Evolutionary conservation across 2,797 vertebrate species (phyloP).

Genomic region (Thaleichthys pacificus): DNA sequence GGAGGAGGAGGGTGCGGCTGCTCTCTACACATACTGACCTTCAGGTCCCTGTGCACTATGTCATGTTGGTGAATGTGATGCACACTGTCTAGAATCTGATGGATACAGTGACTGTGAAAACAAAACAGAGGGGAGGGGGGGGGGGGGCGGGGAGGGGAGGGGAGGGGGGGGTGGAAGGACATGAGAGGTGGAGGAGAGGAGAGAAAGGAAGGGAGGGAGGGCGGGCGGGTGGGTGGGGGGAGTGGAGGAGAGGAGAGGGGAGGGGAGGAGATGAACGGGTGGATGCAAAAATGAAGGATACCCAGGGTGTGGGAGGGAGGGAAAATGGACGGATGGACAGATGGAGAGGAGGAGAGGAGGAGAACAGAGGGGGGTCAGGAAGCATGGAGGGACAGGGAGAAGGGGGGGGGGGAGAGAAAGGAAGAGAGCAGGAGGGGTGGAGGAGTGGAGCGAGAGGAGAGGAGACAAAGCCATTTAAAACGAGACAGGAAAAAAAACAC

Average conservation of each 20-base stretch:
- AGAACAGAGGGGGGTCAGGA: not conserved
- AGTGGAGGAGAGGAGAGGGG: slow-evolving; percentile 12
- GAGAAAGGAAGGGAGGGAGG: slow-evolving; percentile 14
- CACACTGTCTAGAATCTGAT: slow-evolving; percentile 90
- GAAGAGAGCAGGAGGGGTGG: slow-evolving; percentile 43
- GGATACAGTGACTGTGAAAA: slow-evolving; percentile 86
- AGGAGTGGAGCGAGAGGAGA: slow-evolving; percentile 29
- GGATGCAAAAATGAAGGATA: slow-evolving; percentile 6
- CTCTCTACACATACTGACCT: slow-evolving; percentile 80
- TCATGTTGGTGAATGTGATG: slow-evolving; percentile 91
- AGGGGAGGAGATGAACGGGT: slow-evolving; percentile 10
- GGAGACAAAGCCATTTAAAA: slow-evolving; percentile 64
- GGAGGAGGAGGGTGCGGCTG: slow-evolving; percentile 46
- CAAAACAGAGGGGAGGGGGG: slow-evolving; percentile 68
- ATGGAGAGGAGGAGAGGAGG: not conserved
- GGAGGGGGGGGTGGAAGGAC: slow-evolving; percentile 12
- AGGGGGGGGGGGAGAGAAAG: not conserved
- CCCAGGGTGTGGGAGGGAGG: slow-evolving; percentile 1
- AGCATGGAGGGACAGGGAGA: slow-evolving; percentile 6
- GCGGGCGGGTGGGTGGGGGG: slow-evolving; percentile 15
- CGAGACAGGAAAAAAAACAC: slow-evolving; percentile 62
- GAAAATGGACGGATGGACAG: slow-evolving; percentile 10
- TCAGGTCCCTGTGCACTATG: slow-evolving; percentile 88
- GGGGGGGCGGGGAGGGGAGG: slow-evolving; percentile 22
- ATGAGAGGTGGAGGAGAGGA: slow-evolving; percentile 17